Base-by-base conservation (phyloP, 1,140 invertebrate species). In the Sarcophaga bullata region DNA sequence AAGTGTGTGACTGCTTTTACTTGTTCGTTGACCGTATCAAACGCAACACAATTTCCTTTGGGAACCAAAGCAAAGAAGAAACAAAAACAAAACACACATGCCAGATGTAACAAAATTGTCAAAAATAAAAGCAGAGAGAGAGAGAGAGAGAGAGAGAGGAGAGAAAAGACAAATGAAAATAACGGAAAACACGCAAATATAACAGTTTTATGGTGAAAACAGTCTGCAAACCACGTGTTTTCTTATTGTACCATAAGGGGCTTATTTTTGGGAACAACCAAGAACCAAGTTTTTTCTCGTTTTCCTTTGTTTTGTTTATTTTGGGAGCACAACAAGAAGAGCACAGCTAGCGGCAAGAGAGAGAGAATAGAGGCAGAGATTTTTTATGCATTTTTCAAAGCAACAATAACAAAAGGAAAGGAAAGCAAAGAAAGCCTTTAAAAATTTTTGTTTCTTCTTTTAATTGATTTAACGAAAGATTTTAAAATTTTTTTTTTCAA, bases 211-310 rank as follows among this genome's bases (percentile, higher is more conserved):
- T 19, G 17, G 7, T 58, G n/a, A 68, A 37, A 2, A 37, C 25
- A 68, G n/a, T 68, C 62, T 68, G 62, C 10, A 68, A 68, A 68
- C 62, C 62, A 68, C 62, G 62, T 68, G 62, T 68, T 68, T 68
- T 68, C 7, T 25, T 2, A 19, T 17, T 19, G 62, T 68, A 9
- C 8, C 8, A 1, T 68, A 25, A 37, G 25, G 4, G 25, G 25
- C 25, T 37, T 37, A 37, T 37, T 37, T 37, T 37, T 37, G 25
- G 25, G 25, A 37, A 37, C 25, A 37, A n/a, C 25, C 25, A 37
- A 37, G 4, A 1, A 37, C 25, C 25, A 37, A 37, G 25, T 37
- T 37, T 4, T 4, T 37, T 37, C 25, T 37, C 25, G 25, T 37
- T 37, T 37, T 37, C 25, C 1, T 37, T 37, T 37, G 25, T 37